A percentile compares a stretch with the other conserved stretches of the same genome.
These are phyloP conservation scores for Oscheius sp. DNA, from an alignment of 2,888 invertebrate genomes.

Conservation along the genomic window DNA sequence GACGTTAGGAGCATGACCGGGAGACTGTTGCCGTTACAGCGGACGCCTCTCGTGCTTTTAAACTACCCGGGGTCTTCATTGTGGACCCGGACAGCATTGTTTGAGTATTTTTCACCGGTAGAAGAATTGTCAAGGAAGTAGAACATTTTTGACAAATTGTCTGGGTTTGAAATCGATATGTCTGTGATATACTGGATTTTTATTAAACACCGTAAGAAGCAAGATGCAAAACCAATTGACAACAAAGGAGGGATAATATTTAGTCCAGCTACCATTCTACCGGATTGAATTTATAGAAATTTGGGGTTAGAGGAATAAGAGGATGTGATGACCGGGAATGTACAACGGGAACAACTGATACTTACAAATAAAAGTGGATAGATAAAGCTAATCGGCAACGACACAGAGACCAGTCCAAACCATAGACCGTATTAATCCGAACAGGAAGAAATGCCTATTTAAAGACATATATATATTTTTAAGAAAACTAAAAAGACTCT, in stretches of 20 bases:
- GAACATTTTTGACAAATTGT: constrained; percentile 4
- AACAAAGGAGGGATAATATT: neutral
- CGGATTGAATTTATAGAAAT: too few species aligned
- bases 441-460: too few species aligned
- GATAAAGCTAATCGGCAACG: neutral
- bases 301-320: too few species aligned
- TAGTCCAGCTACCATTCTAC: neutral
- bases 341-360: neutral
- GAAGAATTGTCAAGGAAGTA: constrained; percentile 19
- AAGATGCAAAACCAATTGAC: too few species aligned
- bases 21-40: constrained; percentile 31
- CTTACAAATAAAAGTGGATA: neutral
- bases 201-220: neutral
- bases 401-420: too few species aligned
- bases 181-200: neutral
- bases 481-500: too few species aligned
- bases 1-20: constrained; percentile 30
- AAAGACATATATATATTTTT: too few species aligned
- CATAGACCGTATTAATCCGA: too few species aligned
- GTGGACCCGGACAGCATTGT: constrained; percentile 31
- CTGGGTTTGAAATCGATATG: neutral
- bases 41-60: constrained; percentile 8
- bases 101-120: constrained; percentile 15
- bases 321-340: too few species aligned
- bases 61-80: constrained; percentile 24